A percentile compares a stretch with the other conserved stretches of the same genome.
Evolutionary conservation across 2,888 invertebrate species (phyloP).

Genomic region (Byasa hedistus): DNA sequence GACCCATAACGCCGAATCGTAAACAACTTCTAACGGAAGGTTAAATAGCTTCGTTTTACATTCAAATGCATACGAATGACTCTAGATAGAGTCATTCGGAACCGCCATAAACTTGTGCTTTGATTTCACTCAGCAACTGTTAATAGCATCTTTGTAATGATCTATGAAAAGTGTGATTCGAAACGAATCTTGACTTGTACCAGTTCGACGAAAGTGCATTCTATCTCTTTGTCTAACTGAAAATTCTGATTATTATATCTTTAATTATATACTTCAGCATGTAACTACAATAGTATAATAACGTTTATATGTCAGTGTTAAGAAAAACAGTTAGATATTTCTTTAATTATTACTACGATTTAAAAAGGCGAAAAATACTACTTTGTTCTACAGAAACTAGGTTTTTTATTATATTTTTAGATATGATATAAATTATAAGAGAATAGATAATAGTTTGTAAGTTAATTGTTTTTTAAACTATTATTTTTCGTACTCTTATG

Average conservation of each 20-base stretch:
- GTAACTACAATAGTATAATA: too few species aligned
- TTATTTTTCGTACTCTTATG: too few species aligned
- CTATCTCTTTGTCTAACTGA: neutral
- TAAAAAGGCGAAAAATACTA: too few species aligned
- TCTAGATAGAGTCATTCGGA: constrained; percentile 23
- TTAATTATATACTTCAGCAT: neutral
- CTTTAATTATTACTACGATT: too few species aligned
- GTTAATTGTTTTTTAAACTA: too few species aligned
- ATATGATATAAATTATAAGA: too few species aligned
- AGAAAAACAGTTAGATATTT: too few species aligned
- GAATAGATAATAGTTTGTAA: too few species aligned
- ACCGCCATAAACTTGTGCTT: constrained; percentile 24
- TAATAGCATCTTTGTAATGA: constrained; percentile 14
- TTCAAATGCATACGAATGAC: constrained; percentile 27
- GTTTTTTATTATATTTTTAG: too few species aligned
- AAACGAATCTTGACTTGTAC: neutral
- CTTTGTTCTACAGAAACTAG: too few species aligned
- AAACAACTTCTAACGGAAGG: constrained; percentile 19
- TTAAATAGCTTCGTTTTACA: constrained; percentile 25
- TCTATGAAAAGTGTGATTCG: constrained; percentile 5
- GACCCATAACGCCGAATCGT: constrained; percentile 8
- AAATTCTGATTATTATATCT: neutral
- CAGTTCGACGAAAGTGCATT: constrained; percentile 2
- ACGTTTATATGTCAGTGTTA: too few species aligned
- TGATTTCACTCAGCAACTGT: constrained; percentile 20